Evolutionary conservation across 53 echinoderm and acorn worm species (phyloP), one percentile per base, ranked within the genome.

Genomic region (Echinarachnius parma): DNA sequence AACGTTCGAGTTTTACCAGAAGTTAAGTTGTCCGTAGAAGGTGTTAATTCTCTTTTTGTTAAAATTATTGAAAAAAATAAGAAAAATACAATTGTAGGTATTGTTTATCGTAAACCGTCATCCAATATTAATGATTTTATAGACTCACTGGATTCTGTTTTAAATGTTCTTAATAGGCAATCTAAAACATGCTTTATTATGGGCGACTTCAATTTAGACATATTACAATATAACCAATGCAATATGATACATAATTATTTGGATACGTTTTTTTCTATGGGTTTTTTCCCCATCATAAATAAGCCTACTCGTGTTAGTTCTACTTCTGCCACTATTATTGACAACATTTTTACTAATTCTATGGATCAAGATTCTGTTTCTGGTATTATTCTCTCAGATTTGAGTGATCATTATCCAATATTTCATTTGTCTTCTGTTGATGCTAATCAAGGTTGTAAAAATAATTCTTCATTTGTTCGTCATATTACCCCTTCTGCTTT

Each of bases 1-100:
- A 61, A 2, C 21, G 30, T 35, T 34, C 61, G 61, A 20, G 32
- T 61, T 61, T 35, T 61, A 21, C 21, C 18, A 11, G 15, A 61
- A 3, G 10, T 61, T 20, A 16, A 20, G 5, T 61, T 61, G 14
- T 4, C 30, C 23, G 36, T 61, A 2, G 23, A 15, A 1, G 61
- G 61, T 28, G 61, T 64, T 1, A 45, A 64, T 44, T 64, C 64
- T 3, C 46, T 64, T 14, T 64, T 64, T 9, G 45, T 64, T 64
- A 45, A 64, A 64, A 64, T 28, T 46, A 2, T 37, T 3, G 14
- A 39, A 1, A 62, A 1, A 2, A 5, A 4, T 44, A 26, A 64
- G 2, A 64, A 27, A n/a, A 64, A 8, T 21, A 5, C 22, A 16
- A 21, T 61, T 5, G 27, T 56, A 4, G 61, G 61, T 15, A 36